Percentiles rank a stretch among this genome's conserved stretches.
Conservation (phyloP, 2,113 vertebrate species). For the Cepphus grylle region DNA sequence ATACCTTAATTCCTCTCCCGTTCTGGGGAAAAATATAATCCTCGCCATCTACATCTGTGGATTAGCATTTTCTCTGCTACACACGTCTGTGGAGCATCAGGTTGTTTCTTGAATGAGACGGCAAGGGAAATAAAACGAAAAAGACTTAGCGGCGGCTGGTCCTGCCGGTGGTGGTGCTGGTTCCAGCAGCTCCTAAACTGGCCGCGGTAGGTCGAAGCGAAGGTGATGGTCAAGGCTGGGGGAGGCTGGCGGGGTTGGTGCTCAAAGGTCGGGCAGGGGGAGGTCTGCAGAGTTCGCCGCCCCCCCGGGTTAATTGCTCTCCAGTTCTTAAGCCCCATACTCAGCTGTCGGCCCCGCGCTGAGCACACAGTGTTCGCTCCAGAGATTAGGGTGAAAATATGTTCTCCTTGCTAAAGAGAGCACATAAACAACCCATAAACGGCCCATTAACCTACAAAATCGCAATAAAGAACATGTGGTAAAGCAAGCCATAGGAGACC, state of each 20-base stretch:
- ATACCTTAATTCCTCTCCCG: not conserved
- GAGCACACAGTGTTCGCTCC: conserved; percentile 11
- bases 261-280: not conserved
- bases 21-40: not conserved
- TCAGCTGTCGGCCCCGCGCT: not conserved
- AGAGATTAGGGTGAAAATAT: conserved; percentile 33
- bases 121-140: not conserved
- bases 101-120: not conserved
- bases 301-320: conserved; percentile 2
- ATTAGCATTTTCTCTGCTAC: not conserved
- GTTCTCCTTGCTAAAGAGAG: conserved; percentile 56
- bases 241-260: not conserved
- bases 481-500: not conserved
- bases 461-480: not conserved
- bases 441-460: conserved; percentile 64
- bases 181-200: not conserved
- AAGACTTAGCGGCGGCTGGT: not conserved
- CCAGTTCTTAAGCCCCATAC: not conserved
- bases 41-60: not conserved
- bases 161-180: rapidly evolving
- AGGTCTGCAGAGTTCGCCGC: not conserved
- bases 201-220: not conserved
- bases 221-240: conserved; percentile 27
- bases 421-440: conserved; percentile 54
- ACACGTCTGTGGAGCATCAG: not conserved